Evolutionary conservation across 2,113 vertebrate genomes (phyloP).

Genomic region (Martes martes): DNA sequence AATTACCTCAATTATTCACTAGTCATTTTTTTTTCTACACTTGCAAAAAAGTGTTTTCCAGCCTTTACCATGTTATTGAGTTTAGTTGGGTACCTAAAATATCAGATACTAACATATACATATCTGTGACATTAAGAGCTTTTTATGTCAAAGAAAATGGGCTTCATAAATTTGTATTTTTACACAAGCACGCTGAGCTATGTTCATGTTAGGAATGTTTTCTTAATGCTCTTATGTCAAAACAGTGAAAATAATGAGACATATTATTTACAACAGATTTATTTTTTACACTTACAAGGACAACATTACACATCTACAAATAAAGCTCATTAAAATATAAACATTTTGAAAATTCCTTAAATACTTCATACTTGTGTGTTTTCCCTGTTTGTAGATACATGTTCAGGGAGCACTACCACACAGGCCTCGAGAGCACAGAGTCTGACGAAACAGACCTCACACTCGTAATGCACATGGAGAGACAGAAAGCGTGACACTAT

Average conservation of each 20-base stretch:
- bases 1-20: neutral
- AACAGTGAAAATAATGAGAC: conserved; percentile 61
- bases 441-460: neutral
- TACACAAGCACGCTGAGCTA: conserved; percentile 7
- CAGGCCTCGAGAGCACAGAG: neutral
- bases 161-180: neutral
- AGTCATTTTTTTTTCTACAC: neutral
- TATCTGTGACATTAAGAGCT: neutral
- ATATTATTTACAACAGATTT: conserved; percentile 39
- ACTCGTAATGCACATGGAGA: accelerated
- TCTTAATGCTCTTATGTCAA: conserved; percentile 40
- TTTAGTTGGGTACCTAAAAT: neutral
- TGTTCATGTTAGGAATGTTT: neutral
- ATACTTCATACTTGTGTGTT: neutral
- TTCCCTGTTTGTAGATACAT: neutral
- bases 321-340: conserved; percentile 48
- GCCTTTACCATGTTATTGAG: neutral
- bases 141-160: neutral
- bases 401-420: neutral
- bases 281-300: conserved; percentile 38
- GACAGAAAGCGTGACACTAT: accelerated
- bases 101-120: neutral
- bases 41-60: neutral
- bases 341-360: conserved; percentile 37
- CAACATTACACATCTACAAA: conserved; percentile 43